Percentiles rank a stretch among this genome's conserved stretches.
These are phyloP conservation scores for Neocrepidodera transversa DNA, from an alignment of 2,888 invertebrate species.

Conservation along the genomic window DNA sequence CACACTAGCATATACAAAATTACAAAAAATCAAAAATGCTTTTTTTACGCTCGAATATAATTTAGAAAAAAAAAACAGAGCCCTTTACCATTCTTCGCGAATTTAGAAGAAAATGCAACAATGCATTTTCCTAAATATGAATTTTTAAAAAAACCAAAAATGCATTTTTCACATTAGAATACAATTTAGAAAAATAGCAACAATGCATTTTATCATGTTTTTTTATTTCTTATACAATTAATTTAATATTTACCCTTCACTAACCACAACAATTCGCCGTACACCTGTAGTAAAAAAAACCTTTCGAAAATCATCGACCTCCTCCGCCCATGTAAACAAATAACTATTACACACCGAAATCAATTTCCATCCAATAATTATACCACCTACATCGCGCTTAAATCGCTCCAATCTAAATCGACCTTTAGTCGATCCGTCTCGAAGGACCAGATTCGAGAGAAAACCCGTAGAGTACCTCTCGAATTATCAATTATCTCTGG, in stretches of 20 bases:
- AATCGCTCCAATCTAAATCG: constrained; percentile 18
- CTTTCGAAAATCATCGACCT: background rate
- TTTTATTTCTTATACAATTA: background rate
- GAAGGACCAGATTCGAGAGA: constrained; percentile 26
- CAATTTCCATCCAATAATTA: constrained; percentile 41
- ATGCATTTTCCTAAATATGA: too few species aligned
- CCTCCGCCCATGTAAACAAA: constrained; percentile 36
- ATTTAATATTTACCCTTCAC: background rate
- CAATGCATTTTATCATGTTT: too few species aligned
- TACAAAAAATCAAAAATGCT: too few species aligned
- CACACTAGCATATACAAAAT: too few species aligned
- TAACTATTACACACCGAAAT: constrained; percentile 41
- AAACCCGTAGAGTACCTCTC: constrained; percentile 23
- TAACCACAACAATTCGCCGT: background rate
- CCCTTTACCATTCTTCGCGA: too few species aligned
- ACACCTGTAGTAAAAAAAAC: background rate
- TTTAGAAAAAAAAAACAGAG: too few species aligned
- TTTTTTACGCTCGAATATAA: too few species aligned
- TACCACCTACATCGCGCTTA: constrained; percentile 37
- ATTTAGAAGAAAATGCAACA: too few species aligned
- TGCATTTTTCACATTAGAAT: too few species aligned
- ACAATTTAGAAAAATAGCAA: too few species aligned
- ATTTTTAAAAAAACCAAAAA: too few species aligned
- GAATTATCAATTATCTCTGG: constrained; percentile 43
- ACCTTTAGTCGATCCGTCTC: constrained; percentile 16